Conservation (phyloP, 1,140 invertebrate species). For the Bombyx mandarina region DNA sequence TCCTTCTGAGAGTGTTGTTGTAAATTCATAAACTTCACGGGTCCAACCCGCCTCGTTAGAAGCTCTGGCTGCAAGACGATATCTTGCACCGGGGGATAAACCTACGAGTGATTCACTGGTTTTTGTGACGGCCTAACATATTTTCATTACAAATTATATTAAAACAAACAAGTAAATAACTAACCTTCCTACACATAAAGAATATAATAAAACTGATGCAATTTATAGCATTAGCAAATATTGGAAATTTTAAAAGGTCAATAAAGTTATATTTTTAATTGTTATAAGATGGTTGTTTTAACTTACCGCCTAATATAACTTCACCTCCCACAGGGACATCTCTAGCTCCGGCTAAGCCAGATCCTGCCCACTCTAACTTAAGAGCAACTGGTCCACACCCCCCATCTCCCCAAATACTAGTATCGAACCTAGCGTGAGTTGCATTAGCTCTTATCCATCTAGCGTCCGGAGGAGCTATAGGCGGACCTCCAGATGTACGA, state of each 20-base stretch:
- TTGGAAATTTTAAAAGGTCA: background rate
- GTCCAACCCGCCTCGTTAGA: conserved; percentile 58
- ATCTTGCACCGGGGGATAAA: conserved; percentile 44
- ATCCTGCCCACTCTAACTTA: conserved; percentile 60
- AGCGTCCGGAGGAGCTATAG: conserved; percentile 50
- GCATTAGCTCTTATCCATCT: conserved; percentile 65
- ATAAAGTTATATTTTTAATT: background rate
- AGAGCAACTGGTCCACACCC: conserved; percentile 59
- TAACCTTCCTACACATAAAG: too few relatives aligned
- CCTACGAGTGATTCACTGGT: conserved; percentile 20
- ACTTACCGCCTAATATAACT: conserved; percentile 54
- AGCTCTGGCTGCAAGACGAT: conserved; percentile 52
- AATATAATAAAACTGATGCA: too few relatives aligned
- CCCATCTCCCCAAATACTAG: conserved; percentile 57
- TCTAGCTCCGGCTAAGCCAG: conserved; percentile 44
- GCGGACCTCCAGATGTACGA: conserved; percentile 54
- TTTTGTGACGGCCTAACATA: too few relatives aligned
- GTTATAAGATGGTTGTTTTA: background rate
- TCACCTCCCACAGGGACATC: conserved; percentile 59
- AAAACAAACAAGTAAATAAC: too few relatives aligned
- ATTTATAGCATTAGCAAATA: background rate
- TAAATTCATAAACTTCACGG: conserved; percentile 54
- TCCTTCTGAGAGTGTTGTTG: conserved; percentile 41
- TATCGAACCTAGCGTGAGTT: conserved; percentile 55
- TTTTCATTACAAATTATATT: too few relatives aligned